phyloP scores from a whole-genome alignment of 2,113 vertebrate genomes.

The Cyprinodon variegatus region DNA sequence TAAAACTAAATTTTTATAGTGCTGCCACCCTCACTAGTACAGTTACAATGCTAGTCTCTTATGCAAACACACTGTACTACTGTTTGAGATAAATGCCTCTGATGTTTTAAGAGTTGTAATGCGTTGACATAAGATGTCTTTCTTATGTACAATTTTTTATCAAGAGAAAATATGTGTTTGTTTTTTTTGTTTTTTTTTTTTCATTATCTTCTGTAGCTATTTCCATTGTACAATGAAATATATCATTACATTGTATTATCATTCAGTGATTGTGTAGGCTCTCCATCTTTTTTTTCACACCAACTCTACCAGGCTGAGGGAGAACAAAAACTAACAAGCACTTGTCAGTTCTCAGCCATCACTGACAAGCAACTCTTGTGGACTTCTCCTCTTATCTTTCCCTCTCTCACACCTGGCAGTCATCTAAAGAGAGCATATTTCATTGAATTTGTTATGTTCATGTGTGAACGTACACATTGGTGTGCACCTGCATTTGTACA shows the following conservation, averaged over 20 bases:
- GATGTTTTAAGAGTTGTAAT: background rate
- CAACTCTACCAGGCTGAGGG: conserved; percentile 80
- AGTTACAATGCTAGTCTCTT: background rate
- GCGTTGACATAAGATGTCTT: background rate
- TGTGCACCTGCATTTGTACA: conserved; percentile 25
- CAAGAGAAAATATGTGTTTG: conserved; percentile 2
- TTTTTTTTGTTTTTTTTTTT: conserved; percentile 20
- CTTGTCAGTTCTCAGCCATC: conserved; percentile 89
- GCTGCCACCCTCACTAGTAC: background rate
- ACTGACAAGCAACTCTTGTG: conserved; percentile 88
- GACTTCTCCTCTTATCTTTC: conserved; percentile 88
- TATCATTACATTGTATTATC: conserved; percentile 21
- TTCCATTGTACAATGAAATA: conserved; percentile 11
- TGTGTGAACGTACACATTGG: conserved; percentile 9
- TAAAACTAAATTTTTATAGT: background rate
- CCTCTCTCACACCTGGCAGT: conserved; percentile 80
- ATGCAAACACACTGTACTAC: background rate
- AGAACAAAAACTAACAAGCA: conserved; percentile 87
- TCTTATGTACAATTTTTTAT: background rate
- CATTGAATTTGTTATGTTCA: conserved; percentile 70
- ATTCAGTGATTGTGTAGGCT: conserved; percentile 34
- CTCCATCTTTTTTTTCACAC: conserved; percentile 58
- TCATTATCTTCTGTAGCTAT: conserved; percentile 6
- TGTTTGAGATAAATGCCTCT: conserved; percentile 6
- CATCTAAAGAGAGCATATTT: conserved; percentile 77